Evolutionary conservation across 2,113 vertebrate genomes (phyloP).

Genomic region (Lipophrys pholis): DNA sequence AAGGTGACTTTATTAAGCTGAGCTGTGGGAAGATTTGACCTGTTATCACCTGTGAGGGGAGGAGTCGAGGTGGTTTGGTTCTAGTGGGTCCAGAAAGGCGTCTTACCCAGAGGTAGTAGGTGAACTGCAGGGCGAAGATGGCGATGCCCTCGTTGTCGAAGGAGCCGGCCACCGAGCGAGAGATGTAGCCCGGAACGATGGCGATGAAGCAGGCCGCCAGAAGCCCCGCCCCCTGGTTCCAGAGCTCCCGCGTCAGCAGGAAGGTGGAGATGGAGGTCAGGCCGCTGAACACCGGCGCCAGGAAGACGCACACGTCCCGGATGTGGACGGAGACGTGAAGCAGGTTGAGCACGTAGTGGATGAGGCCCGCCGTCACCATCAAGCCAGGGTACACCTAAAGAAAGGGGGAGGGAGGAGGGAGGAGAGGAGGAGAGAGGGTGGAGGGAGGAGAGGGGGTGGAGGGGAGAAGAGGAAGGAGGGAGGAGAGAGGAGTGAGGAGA

Average conservation of each 20-base stretch:
- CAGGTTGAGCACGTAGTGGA: conserved; percentile 96
- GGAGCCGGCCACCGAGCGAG: conserved; percentile 95
- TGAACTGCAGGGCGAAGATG: conserved; percentile 98
- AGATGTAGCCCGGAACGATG: conserved; percentile 96
- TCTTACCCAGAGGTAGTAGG: conserved; percentile 95
- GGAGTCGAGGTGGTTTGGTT: too few relatives aligned
- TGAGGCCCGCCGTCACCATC: conserved; percentile 97
- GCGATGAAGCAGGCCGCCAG: conserved; percentile 97
- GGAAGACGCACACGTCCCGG: conserved; percentile 95
- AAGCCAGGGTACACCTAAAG: conserved; percentile 93
- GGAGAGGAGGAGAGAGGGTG: not conserved
- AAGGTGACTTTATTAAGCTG: too few relatives aligned
- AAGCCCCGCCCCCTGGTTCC: conserved; percentile 96
- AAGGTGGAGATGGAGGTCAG: conserved; percentile 97
- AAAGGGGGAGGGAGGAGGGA: not conserved
- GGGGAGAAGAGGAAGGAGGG: too few relatives aligned
- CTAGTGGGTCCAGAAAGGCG: too few relatives aligned
- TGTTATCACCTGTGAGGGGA: too few relatives aligned
- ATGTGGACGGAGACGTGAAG: conserved; percentile 95
- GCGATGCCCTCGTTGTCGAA: conserved; percentile 99
- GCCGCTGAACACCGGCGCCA: conserved; percentile 96
- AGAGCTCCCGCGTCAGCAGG: conserved; percentile 94
- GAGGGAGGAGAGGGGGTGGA: too few relatives aligned
- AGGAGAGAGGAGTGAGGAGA: too few relatives aligned
- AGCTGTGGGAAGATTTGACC: too few relatives aligned